Base-by-base conservation (phyloP, 2,113 vertebrate species). In the Melanostigma gelatinosum region DNA sequence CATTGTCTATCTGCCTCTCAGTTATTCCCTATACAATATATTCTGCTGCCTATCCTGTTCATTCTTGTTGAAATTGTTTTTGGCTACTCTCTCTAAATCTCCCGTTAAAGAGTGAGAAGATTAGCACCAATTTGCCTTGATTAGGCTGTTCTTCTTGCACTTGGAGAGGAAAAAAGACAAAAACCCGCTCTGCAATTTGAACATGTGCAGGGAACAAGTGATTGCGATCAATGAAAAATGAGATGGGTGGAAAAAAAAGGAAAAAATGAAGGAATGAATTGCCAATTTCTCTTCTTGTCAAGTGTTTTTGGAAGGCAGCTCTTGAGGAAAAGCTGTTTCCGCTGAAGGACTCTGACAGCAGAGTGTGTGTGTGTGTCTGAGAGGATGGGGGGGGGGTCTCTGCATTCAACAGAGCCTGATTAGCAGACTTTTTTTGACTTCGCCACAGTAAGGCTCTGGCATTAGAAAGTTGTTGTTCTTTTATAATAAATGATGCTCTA, bases 241-340 rank as follows among this genome's bases (percentile, higher is more conserved):
- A 62, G 42, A 55, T 46, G 68, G 46, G 46, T 36, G 24, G 24
- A 27, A 71, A 82, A 77, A 75, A 58, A 13, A 67, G 8, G 20
- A 36, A 13, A 48, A 58, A 32, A 75, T 29, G 46, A 82, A 77
- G 78, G 82, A 84, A 90, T 89, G 70, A 91, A 91, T 92, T 91
- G 86, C 82, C 84, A 88, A 90, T 91, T 93, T 91, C 77, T 83
- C 80, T 77, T 89, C 60, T 72, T 77, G 83, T 90, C 82, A 86
- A 91, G 87, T 91, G 85, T 74, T 87, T 86, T 76, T 85, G 75
- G 87, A 88, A 91, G 76, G 68, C 84, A 75, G 77, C 88, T 90
- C 84, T 91, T 82, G 72, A 90, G 79, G 60, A 90, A 89, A 90
- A 92, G 85, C 86, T 89, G 80, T 88, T 91, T 91, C 80, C 67